Evolutionary conservation across 2,888 invertebrate species (phyloP).

Genomic region (Lepetodrilus schrolli): DNA sequence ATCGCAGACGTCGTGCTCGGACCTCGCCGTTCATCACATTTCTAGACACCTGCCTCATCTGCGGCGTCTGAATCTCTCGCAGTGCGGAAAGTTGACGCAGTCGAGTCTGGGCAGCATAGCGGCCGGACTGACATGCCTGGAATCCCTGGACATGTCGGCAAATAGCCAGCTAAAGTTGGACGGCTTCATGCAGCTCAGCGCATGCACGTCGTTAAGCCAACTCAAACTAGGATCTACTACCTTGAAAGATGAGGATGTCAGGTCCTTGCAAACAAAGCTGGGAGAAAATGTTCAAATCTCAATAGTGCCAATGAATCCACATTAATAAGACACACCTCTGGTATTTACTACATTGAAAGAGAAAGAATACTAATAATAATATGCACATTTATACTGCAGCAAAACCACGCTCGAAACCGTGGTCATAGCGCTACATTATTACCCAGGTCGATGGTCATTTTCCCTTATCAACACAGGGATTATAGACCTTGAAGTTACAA

Average conservation of each 20-base stretch:
- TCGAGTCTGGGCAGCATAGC: conserved; percentile 45
- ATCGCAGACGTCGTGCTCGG: conserved; percentile 42
- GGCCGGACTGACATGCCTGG: conserved; percentile 44
- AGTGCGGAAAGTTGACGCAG: conserved; percentile 45
- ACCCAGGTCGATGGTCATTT: too few species aligned
- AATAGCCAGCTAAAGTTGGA: conserved; percentile 38
- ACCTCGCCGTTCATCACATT: conserved; percentile 59
- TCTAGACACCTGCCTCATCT: conserved; percentile 47
- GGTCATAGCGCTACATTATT: too few species aligned
- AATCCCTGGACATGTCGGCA: conserved; percentile 45
- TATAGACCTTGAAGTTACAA: neutral
- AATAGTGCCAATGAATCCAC: too few species aligned
- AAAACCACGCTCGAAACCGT: too few species aligned
- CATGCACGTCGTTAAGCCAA: neutral
- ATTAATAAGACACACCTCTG: too few species aligned
- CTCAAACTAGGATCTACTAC: conserved; percentile 5
- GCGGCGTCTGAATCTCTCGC: conserved; percentile 43
- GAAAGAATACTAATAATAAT: too few species aligned
- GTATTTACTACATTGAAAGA: too few species aligned
- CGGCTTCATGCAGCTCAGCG: conserved; percentile 27
- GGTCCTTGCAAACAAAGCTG: neutral
- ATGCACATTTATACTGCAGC: too few species aligned
- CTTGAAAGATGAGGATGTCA: conserved; percentile 20
- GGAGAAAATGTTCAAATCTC: neutral
- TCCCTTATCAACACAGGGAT: too few species aligned